phyloP scores from a whole-genome alignment of 2,888 invertebrate genomes.

The Molorchus minor region DNA sequence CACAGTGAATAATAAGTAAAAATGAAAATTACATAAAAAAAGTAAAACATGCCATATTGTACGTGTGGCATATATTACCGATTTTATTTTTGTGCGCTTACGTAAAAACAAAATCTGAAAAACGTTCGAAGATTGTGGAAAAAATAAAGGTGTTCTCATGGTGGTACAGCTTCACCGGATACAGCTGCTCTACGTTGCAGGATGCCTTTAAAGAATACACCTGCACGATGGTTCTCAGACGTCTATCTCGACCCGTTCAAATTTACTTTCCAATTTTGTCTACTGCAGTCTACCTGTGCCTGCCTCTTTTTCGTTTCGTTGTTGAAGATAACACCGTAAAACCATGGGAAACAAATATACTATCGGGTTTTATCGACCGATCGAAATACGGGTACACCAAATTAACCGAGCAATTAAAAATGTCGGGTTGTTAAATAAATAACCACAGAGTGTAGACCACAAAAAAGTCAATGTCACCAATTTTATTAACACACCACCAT shows the following conservation, averaged over 20 bases:
- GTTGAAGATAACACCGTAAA: constrained; percentile 35
- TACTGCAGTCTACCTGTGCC: constrained; percentile 45
- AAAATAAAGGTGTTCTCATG: constrained; percentile 55
- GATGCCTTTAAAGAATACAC: constrained; percentile 59
- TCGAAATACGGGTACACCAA: too few relatives aligned
- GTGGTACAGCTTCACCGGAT: constrained; percentile 59
- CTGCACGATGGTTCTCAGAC: constrained; percentile 58
- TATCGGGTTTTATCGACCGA: constrained; percentile 36
- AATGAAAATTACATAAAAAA: too few relatives aligned
- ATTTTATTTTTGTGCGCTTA: too few relatives aligned
- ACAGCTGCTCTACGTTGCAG: constrained; percentile 61
- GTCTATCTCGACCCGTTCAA: constrained; percentile 53
- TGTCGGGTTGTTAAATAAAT: too few relatives aligned
- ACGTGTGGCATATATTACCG: too few relatives aligned
- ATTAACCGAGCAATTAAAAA: too few relatives aligned
- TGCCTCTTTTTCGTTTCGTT: constrained; percentile 13
- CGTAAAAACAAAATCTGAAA: constrained; percentile 26
- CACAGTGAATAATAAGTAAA: too few relatives aligned
- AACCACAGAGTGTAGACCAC: too few relatives aligned
- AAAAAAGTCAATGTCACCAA: too few relatives aligned
- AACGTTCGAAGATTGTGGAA: constrained; percentile 38
- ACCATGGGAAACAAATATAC: constrained; percentile 47
- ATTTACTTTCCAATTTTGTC: constrained; percentile 52
- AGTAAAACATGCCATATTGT: too few relatives aligned
- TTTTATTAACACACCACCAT: too few relatives aligned